Conservation (phyloP, 30 jellyfish, hydroid and myxozoan genomes). For the Rhopilema esculentum region DNA sequence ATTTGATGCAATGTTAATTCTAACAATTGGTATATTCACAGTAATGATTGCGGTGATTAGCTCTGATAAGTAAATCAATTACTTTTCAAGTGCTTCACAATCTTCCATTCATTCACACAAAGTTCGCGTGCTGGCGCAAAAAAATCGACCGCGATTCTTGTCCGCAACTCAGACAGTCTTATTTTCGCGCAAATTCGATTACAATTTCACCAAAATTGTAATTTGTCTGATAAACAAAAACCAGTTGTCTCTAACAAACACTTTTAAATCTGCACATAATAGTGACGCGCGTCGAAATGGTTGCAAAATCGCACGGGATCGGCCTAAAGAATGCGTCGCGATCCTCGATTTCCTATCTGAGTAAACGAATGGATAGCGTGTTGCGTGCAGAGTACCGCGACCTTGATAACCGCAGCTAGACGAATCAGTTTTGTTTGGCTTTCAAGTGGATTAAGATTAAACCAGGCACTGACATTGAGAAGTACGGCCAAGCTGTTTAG, state of each 20-base stretch:
- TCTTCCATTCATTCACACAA: not conserved
- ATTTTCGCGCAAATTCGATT: not conserved
- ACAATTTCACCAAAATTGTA: not conserved
- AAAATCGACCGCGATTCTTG: too few species aligned
- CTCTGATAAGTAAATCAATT: not conserved
- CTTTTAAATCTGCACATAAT: not conserved
- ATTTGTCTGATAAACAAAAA: not conserved
- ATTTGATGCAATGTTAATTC: not conserved
- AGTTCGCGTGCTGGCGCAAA: not conserved
- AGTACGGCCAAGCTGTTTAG: not conserved
- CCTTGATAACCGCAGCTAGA: not conserved
- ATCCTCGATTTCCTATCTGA: not conserved
- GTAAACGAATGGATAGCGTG: not conserved
- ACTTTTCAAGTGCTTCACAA: not conserved
- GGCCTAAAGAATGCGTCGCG: not conserved
- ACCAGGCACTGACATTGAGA: not conserved
- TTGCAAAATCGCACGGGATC: not conserved
- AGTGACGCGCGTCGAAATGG: not conserved
- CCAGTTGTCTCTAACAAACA: not conserved
- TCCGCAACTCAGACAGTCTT: not conserved
- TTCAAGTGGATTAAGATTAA: not conserved
- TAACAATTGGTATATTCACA: not conserved
- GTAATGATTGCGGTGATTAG: not conserved
- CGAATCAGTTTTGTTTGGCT: not conserved
- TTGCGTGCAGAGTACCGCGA: not conserved